These are phyloP conservation scores for Dasyprocta punctata DNA, from an alignment of 2,113 vertebrate species.

Conservation along the genomic window DNA sequence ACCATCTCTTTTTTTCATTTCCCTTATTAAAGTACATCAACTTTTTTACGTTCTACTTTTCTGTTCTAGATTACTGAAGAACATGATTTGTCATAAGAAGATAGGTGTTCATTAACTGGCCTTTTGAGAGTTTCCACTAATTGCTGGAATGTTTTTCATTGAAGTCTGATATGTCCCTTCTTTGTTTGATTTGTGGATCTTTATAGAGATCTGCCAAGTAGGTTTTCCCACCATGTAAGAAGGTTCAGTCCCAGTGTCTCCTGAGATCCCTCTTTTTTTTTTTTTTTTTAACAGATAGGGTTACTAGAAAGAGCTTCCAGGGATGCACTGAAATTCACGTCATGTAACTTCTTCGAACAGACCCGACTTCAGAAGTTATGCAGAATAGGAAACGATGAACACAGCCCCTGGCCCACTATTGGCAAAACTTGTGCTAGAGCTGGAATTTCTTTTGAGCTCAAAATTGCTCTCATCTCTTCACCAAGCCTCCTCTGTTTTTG, in stretches of 20 bases:
- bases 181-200: background rate
- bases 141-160: background rate
- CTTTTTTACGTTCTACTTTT: background rate
- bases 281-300: background rate
- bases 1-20: background rate
- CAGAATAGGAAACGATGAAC: background rate
- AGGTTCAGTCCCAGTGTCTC: background rate
- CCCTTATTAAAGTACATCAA: background rate
- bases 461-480: background rate
- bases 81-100: background rate
- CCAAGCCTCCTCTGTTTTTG: background rate
- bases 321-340: background rate
- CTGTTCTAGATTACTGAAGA: background rate
- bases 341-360: background rate
- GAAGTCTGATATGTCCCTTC: background rate
- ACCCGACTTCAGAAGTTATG: background rate
- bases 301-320: background rate
- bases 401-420: background rate
- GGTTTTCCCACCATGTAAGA: background rate
- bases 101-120: background rate
- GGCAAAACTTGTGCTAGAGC: background rate
- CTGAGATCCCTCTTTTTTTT: background rate
- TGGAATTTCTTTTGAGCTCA: background rate
- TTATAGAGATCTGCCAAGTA: background rate
- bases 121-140: background rate